Evolutionary conservation across 2,113 vertebrate genomes (phyloP).

Genomic region (Hepsetus odoe): DNA sequence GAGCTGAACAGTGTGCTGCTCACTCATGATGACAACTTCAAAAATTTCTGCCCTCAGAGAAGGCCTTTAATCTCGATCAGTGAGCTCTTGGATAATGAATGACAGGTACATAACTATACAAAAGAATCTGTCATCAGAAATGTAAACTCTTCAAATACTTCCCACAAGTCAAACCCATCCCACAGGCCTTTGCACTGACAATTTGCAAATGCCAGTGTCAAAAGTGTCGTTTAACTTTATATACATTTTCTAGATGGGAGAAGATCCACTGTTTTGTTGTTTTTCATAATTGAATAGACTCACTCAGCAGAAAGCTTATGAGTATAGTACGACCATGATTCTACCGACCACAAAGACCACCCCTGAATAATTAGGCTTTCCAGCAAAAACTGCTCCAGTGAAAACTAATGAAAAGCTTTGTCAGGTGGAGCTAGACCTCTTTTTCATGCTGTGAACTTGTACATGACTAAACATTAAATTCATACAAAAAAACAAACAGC

Average conservation of each 20-base stretch:
- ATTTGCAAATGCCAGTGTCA: conserved; percentile 8
- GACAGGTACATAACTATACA: not conserved
- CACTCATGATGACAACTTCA: too few species aligned
- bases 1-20: too few species aligned
- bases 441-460: not conserved
- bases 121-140: not conserved
- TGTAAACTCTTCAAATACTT: not conserved
- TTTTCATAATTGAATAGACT: conserved; percentile 58
- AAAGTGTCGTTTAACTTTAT: conserved; percentile 48
- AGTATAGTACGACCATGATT: conserved; percentile 57
- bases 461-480: not conserved
- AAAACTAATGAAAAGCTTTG: conserved; percentile 54
- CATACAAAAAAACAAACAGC: too few species aligned
- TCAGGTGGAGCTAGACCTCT: not conserved
- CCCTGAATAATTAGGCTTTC: conserved; percentile 55
- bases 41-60: too few species aligned
- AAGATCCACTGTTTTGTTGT: conserved; percentile 55
- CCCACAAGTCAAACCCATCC: not conserved
- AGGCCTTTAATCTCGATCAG: too few species aligned
- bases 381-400: conserved; percentile 57
- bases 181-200: conserved; percentile 29
- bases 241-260: conserved; percentile 47
- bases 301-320: conserved; percentile 69
- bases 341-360: conserved; percentile 34
- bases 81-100: not conserved